phyloP scores from a whole-genome alignment of 2,797 vertebrate species.

The Amazona finschi region DNA sequence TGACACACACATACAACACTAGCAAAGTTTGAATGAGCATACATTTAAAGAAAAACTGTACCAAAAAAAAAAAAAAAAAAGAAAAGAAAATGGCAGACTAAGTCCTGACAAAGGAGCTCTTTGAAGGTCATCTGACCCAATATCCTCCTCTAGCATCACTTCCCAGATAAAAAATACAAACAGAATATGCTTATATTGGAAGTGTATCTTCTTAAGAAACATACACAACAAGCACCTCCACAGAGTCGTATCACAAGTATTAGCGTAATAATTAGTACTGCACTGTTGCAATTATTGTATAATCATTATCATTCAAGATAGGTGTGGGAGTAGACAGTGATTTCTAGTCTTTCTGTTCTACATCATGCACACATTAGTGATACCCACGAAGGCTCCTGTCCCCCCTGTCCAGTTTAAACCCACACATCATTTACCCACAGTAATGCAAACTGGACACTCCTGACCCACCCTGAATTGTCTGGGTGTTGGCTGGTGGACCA shows the following conservation, averaged over 20 bases:
- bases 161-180: neutral
- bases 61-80: no score
- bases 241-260: neutral
- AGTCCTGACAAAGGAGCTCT: neutral
- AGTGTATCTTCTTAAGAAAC: neutral
- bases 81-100: neutral
- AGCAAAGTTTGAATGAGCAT: neutral
- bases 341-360: neutral
- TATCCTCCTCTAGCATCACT: neutral
- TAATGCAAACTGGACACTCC: neutral
- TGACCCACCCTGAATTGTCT: neutral
- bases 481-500: neutral
- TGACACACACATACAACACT: neutral
- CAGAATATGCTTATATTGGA: neutral
- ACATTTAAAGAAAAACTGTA: neutral
- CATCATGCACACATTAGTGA: neutral
- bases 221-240: neutral
- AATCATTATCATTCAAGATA: neutral
- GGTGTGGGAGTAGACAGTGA: neutral
- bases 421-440: fast-evolving
- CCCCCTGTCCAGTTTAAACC: neutral
- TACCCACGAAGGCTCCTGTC: neutral
- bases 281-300: neutral
- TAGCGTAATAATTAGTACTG: neutral
- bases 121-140: neutral